Evolutionary conservation across 2,888 invertebrate genomes (phyloP), one percentile per base, ranked within the genome.

Genomic region (Drosophila bunnanda): DNA sequence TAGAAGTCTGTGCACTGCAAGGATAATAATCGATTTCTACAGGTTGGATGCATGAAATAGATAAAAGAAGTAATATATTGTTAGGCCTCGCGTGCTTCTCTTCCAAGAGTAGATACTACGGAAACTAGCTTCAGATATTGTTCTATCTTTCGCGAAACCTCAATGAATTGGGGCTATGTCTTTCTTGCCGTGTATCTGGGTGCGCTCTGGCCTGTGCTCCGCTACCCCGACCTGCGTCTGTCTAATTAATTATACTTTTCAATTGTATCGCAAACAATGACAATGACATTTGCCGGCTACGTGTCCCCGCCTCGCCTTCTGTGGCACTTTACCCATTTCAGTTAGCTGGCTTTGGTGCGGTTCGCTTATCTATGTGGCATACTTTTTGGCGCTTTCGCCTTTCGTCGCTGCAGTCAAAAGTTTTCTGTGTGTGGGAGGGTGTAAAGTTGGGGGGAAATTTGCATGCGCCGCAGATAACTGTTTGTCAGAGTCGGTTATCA

Each of bases 191-290:
- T 58, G 52, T 34, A 12, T 28, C 41, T n/a, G 34, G 59, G 20
- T 48, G 53, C 54, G 48, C 58, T 20, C 41, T 7, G 12, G 36
- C 48, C 43, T n/a, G 43, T 48, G 28, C 20, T 46, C 22, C 15
- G 60, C 65, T 41, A 17, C 46, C 66, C 30, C 41, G 52, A 62
- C 54, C 75, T 72, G 70, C 54, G 64, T 59, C 77, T 60, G 62
- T 86, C 84, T 83, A 84, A 84, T 87, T 87, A 87, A 84, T 84
- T 87, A 83, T 83, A 80, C 80, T 84, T 82, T 87, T 87, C 87
- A 86, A 84, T 83, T 84, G 87, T 81, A 76, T 76, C 74, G 73
- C 87, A 83, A 81, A 83, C 87, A 84, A 78, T 79, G 83, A 77
- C 79, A 83, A 79, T 86, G 78, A 79, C 78, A 84, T 82, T 82